These are phyloP conservation scores for Nephila pilipes DNA, from an alignment of 1,140 invertebrate genomes.

Conservation along the genomic window DNA sequence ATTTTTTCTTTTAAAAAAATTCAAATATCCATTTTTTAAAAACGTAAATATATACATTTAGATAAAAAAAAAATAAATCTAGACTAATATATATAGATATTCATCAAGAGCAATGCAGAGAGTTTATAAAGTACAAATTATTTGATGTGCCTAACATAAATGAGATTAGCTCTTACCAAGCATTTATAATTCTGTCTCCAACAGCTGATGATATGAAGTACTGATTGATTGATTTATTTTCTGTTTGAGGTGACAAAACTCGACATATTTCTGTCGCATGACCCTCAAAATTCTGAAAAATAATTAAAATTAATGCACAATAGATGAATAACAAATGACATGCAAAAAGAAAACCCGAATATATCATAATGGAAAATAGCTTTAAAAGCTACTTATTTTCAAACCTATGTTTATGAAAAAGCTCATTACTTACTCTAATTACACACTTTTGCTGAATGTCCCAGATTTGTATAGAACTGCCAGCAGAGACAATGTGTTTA, in stretches of 20 bases:
- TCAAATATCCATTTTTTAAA: too few relatives aligned
- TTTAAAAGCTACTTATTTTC: background rate
- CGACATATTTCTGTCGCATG: slow-evolving; percentile 66
- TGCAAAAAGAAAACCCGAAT: too few relatives aligned
- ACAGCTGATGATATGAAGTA: slow-evolving; percentile 71
- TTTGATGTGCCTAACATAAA: too few relatives aligned
- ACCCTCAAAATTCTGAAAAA: slow-evolving; percentile 58
- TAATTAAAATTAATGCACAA: background rate
- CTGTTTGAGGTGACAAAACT: slow-evolving; percentile 3
- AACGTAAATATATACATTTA: too few relatives aligned
- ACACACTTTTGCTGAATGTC: slow-evolving; percentile 54
- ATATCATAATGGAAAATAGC: too few relatives aligned
- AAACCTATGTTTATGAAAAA: background rate
- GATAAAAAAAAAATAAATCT: too few relatives aligned
- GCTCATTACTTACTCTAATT: slow-evolving; percentile 47
- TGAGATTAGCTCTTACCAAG: slow-evolving; percentile 18
- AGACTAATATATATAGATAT: too few relatives aligned
- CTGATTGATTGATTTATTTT: background rate
- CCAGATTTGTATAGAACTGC: slow-evolving; percentile 57
- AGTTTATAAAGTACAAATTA: too few relatives aligned
- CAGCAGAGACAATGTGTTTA: slow-evolving; percentile 45
- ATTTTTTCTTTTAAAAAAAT: too few relatives aligned
- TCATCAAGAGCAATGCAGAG: too few relatives aligned
- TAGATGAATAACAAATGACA: too few relatives aligned
- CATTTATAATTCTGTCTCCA: slow-evolving; percentile 67